Percentiles rank a stretch among this genome's conserved stretches.
phyloP scores from a whole-genome alignment of 2,888 invertebrate genomes.

The Empis livida region DNA sequence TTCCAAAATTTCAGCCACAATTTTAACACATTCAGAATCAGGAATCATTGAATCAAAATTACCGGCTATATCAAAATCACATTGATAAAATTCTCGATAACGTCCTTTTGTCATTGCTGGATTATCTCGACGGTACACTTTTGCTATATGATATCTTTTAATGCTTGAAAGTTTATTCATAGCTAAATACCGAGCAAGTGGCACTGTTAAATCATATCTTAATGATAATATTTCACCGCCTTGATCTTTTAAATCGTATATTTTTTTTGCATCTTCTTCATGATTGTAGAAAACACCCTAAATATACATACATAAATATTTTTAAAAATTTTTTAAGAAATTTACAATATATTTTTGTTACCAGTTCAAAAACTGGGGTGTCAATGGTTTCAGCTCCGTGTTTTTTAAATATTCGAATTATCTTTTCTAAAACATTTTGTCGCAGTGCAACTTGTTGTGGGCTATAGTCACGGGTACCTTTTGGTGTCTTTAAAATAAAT shows the following conservation, averaged over 20 bases:
- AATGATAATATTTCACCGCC: conserved; percentile 94
- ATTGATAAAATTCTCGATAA: conserved; percentile 98
- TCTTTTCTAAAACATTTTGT: conserved; percentile 71
- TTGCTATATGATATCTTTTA: conserved; percentile 97
- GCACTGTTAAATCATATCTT: conserved; percentile 95
- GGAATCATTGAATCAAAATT: conserved; percentile 92
- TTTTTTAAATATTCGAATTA: conserved; percentile 79
- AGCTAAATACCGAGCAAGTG: conserved; percentile 92
- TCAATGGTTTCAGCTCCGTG: conserved; percentile 98
- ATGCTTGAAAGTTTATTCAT: conserved; percentile 92
- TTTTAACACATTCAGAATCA: conserved; percentile 91
- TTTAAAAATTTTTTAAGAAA: background rate
- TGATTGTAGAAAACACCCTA: conserved; percentile 97
- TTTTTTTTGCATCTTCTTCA: conserved; percentile 97
- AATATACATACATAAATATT: conserved; percentile 14
- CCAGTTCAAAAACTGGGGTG: conserved; percentile 94
- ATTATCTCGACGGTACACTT: conserved; percentile 95
- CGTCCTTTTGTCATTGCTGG: conserved; percentile 93
- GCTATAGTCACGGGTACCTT: conserved; percentile 89
- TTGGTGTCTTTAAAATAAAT: conserved; percentile 79
- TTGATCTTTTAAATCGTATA: conserved; percentile 97
- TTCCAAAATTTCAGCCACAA: conserved; percentile 83
- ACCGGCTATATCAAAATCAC: conserved; percentile 99
- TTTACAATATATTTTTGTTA: conserved; percentile 43
- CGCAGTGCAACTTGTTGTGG: conserved; percentile 92